Evolutionary conservation across 2,888 invertebrate species (phyloP), one percentile per base, ranked within the genome.

Genomic region (Rhamnusium bicolor): DNA sequence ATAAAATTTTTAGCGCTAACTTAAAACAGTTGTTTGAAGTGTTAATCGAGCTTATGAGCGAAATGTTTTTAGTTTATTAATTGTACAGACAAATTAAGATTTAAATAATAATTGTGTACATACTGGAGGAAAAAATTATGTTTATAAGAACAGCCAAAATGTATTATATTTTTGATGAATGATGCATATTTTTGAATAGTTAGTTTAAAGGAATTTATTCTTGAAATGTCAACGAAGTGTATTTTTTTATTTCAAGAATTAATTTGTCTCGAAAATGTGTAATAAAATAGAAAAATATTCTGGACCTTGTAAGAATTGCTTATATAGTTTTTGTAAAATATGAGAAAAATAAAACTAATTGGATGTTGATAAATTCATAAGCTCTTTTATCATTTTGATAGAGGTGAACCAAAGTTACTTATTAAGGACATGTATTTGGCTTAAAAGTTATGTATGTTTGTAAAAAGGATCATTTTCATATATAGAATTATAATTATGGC

Each of bases 401-500:
- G 75, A 73, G 68, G 70, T 68, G 69, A 75, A 75, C 75, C 75
- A 75, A 75, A 75, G 75, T 75, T 75, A 71, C 60, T 75, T 49
- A 51, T 72, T 73, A 75, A 69, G 73, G 73, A 77, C 73, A 73
- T 77, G 77, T 77, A 71, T 69, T 73, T 69, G 73, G 76, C 74
- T 76, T 73, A 73, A n/a, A 76, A 73, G 68, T 73, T 75, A 54
- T 65, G 53, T 65, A 65, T 53, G 63, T 63, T 63, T 63, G 63
- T 63, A 63, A 49, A 75, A 71, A 58, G 65, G 58, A 62, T 65
- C 62, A 70, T 73, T 73, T 75, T 62, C 67, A 68, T 73, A 71
- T 56, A 69, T 61, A 56, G 40, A 71, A 53, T 67, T 65, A 69
- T 71, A 68, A 69, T 65, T 62, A 70, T 62, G 54, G 63, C 69